Conservation (phyloP, 2,888 invertebrate species). For the Exocentrus adspersus region DNA sequence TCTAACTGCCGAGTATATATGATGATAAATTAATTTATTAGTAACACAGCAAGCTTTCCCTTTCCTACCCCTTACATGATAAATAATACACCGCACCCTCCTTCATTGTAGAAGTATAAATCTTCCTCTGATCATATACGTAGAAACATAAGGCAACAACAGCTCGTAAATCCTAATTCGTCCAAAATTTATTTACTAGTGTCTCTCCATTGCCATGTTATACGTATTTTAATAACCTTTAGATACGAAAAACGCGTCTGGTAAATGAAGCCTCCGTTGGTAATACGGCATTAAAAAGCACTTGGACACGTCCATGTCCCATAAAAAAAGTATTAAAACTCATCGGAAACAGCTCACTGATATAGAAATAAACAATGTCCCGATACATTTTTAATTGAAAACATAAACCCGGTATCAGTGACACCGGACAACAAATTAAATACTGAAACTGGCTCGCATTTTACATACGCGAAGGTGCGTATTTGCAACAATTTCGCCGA, state of each 20-base stretch:
- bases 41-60: too few species aligned
- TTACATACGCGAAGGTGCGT: slow-evolving; percentile 15
- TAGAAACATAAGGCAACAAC: too few species aligned
- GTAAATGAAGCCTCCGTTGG: not conserved
- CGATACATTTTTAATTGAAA: slow-evolving; percentile 57
- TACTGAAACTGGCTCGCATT: slow-evolving; percentile 49
- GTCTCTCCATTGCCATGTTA: not conserved
- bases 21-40: too few species aligned
- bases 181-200: not conserved
- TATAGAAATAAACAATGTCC: slow-evolving; percentile 50
- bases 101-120: too few species aligned
- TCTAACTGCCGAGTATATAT: too few species aligned
- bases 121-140: too few species aligned
- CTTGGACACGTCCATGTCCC: slow-evolving; percentile 21
- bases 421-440: slow-evolving; percentile 51
- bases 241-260: slow-evolving; percentile 4
- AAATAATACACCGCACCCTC: too few species aligned
- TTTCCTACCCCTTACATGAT: too few species aligned
- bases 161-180: too few species aligned
- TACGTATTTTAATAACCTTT: not conserved
- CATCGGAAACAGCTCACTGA: slow-evolving; percentile 27
- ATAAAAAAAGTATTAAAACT: slow-evolving; percentile 20
- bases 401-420: slow-evolving; percentile 53
- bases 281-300: slow-evolving; percentile 13
- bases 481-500: slow-evolving; percentile 21